These are phyloP conservation scores for Azemiops feae DNA, from an alignment of 2,113 vertebrate genomes.

Conservation along the genomic window DNA sequence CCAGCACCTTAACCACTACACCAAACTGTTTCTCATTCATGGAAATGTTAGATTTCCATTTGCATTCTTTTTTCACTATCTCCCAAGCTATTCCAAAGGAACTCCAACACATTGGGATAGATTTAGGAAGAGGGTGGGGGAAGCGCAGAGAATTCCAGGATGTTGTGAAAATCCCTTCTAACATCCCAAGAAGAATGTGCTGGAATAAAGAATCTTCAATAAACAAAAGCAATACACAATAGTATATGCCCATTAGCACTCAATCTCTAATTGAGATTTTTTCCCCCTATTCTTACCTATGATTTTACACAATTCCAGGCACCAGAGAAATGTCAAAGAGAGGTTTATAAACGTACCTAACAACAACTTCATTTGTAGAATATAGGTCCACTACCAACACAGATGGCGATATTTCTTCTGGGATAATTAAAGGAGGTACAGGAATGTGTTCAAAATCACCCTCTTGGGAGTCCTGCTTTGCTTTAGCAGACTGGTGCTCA, in stretches of 20 bases:
- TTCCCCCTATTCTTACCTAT: not conserved
- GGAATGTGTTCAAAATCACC: conserved; percentile 48
- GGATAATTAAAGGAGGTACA: conserved; percentile 75
- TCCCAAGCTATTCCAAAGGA: not conserved
- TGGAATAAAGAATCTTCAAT: not conserved
- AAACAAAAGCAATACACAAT: not conserved
- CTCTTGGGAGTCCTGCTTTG: conserved; percentile 54
- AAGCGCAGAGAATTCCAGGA: not conserved
- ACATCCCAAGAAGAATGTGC: not conserved
- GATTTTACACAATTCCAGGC: not conserved
- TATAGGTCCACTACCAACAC: conserved; percentile 83
- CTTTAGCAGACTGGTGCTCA: conserved; percentile 49
- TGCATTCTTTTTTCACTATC: not conserved
- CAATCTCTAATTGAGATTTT: not conserved
- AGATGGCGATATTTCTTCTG: conserved; percentile 79
- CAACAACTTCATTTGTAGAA: conserved; percentile 79
- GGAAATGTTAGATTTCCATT: not conserved
- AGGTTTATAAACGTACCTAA: conserved; percentile 74
- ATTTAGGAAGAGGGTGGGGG: not conserved
- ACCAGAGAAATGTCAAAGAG: not conserved
- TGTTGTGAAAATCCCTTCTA: not conserved
- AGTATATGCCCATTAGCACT: not conserved
- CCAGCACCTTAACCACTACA: not conserved
- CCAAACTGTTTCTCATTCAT: not conserved
- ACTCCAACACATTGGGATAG: not conserved